Percentiles rank a stretch among this genome's conserved stretches.
phyloP scores from a whole-genome alignment of 2,888 invertebrate genomes.

The Poecilus cupreus region DNA sequence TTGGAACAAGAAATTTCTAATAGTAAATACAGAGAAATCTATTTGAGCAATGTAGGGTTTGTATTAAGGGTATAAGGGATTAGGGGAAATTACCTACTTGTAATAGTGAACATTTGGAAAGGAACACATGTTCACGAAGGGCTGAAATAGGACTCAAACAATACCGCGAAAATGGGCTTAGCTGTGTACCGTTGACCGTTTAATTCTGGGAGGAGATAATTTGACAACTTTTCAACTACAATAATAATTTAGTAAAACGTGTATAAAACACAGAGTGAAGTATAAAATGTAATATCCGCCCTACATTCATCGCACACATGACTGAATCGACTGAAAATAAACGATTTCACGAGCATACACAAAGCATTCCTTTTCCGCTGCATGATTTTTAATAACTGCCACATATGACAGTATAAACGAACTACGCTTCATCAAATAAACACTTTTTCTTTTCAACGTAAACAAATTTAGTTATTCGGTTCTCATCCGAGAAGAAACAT shows the following conservation, averaged over 20 bases:
- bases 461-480: neutral
- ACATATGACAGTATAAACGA: neutral
- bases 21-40: too few relatives aligned
- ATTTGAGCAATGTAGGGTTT: too few relatives aligned
- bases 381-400: slow-evolving; percentile 17
- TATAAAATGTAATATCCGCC: slow-evolving; percentile 38
- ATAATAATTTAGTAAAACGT: neutral
- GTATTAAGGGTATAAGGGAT: slow-evolving; percentile 10
- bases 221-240: neutral
- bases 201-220: neutral
- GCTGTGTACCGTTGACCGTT: neutral
- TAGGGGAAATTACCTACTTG: slow-evolving; percentile 5
- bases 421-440: slow-evolving; percentile 4
- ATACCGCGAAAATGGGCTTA: neutral
- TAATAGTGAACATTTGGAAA: slow-evolving; percentile 7
- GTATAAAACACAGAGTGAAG: neutral
- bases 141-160: neutral
- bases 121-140: slow-evolving; percentile 35
- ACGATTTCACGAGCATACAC: slow-evolving; percentile 1
- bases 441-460: neutral
- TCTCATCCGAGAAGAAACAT: neutral
- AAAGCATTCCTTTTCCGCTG: slow-evolving; percentile 1
- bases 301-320: neutral
- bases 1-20: too few relatives aligned
- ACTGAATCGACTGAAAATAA: slow-evolving; percentile 13